Evolutionary conservation across 2,113 vertebrate species (phyloP).

Genomic region (Saccopteryx leptura): DNA sequence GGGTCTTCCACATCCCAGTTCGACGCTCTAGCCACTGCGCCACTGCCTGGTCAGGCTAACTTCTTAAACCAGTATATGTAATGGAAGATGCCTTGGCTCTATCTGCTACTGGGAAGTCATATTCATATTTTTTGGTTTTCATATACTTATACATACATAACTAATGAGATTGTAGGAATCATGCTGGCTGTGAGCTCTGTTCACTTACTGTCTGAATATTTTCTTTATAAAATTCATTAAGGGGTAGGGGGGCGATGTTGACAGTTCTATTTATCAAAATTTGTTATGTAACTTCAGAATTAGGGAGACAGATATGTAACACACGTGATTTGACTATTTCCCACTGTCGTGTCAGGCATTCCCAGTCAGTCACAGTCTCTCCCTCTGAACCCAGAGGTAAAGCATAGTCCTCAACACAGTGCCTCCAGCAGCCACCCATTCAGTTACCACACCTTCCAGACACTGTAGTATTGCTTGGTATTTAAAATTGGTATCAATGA

Average conservation of each 20-base stretch:
- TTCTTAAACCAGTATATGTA: background rate
- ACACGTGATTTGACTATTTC: background rate
- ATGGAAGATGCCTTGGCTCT: background rate
- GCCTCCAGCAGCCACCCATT: background rate
- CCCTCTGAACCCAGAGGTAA: background rate
- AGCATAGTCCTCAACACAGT: background rate
- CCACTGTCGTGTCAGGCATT: background rate
- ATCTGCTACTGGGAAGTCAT: background rate
- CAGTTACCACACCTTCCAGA: background rate
- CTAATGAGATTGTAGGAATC: background rate
- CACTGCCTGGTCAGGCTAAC: no score
- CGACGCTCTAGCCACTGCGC: no score
- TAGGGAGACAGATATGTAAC: background rate
- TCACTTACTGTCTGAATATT: background rate
- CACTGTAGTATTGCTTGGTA: background rate
- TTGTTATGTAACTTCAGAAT: background rate
- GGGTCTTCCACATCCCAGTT: no score
- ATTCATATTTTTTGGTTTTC: background rate
- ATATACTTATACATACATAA: background rate
- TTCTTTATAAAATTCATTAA: constrained; percentile 24
- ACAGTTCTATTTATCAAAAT: background rate
- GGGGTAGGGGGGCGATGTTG: background rate
- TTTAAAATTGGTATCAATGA: background rate
- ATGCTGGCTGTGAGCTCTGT: background rate
- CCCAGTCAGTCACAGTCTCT: background rate